phyloP scores from a whole-genome alignment of 1,140 invertebrate genomes.

The Brachionus calyciflorus region DNA sequence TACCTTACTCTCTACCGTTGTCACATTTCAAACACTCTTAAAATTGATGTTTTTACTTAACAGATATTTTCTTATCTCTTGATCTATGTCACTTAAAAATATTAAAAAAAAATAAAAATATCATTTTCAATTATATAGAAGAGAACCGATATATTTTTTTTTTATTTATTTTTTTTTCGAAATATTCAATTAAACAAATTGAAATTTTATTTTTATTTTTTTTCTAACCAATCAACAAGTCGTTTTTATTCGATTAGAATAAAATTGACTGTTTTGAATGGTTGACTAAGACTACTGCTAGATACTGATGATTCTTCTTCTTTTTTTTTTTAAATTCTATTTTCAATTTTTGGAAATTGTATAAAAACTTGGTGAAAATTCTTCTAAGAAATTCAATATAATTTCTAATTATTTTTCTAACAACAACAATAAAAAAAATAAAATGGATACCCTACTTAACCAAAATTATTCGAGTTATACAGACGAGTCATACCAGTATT shows the following conservation, averaged over 20 bases:
- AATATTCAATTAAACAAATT: not conserved
- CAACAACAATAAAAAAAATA: not conserved
- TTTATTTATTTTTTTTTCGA: slow-evolving; percentile 8
- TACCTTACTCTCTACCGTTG: not conserved
- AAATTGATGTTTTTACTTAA: not conserved
- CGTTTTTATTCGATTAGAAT: no score
- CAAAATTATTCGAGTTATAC: not conserved
- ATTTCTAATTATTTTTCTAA: not conserved
- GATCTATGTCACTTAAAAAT: slow-evolving; percentile 28
- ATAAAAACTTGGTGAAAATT: not conserved
- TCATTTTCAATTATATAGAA: slow-evolving; percentile 34
- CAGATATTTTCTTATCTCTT: not conserved
- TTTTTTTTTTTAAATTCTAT: no score
- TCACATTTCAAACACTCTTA: not conserved
- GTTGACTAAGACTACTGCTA: no score
- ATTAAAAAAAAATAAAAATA: slow-evolving; percentile 18
- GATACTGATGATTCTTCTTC: no score
- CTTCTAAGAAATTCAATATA: not conserved
- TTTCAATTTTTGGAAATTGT: no score
- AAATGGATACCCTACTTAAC: not conserved
- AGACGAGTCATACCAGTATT: not conserved
- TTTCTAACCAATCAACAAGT: no score
- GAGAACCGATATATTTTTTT: not conserved
- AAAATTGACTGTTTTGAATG: no score
- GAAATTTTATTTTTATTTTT: no score